These are phyloP conservation scores for Diuraphis noxia DNA, from an alignment of 1,140 invertebrate species.

Conservation along the genomic window DNA sequence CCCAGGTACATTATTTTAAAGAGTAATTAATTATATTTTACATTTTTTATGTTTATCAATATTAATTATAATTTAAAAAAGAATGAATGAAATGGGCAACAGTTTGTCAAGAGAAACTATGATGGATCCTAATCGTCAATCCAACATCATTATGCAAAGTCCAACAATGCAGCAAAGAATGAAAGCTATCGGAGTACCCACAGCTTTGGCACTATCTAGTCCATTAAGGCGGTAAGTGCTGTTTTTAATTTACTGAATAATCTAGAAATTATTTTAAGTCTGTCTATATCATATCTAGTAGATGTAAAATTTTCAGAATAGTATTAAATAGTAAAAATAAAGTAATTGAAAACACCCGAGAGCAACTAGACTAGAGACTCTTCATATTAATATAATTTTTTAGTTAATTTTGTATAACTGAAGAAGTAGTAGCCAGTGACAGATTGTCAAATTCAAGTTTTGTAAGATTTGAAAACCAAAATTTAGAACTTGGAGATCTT, in stretches of 20 bases:
- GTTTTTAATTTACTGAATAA: not conserved
- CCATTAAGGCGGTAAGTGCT: slow-evolving; percentile 74
- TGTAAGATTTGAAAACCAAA: too few species aligned
- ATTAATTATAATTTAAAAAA: not conserved
- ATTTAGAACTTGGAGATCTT: too few species aligned
- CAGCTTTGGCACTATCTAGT: slow-evolving; percentile 81
- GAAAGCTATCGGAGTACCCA: slow-evolving; percentile 84
- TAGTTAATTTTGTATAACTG: too few species aligned
- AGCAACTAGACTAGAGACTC: too few species aligned
- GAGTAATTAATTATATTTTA: not conserved
- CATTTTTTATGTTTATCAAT: not conserved
- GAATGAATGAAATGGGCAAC: slow-evolving; percentile 47
- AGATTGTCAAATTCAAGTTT: too few species aligned
- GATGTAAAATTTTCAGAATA: not conserved
- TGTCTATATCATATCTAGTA: not conserved
- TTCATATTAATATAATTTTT: too few species aligned
- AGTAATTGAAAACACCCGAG: too few species aligned
- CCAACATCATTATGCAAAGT: slow-evolving; percentile 64
- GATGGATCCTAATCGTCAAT: slow-evolving; percentile 62
- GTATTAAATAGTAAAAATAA: not conserved
- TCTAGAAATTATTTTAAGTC: not conserved
- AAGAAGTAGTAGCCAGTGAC: too few species aligned
- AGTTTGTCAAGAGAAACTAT: slow-evolving; percentile 40
- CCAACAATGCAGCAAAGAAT: slow-evolving; percentile 88
- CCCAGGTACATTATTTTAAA: slow-evolving; percentile 42